Conservation (phyloP, 2,113 vertebrate genomes). For the Emberiza fucata region DNA sequence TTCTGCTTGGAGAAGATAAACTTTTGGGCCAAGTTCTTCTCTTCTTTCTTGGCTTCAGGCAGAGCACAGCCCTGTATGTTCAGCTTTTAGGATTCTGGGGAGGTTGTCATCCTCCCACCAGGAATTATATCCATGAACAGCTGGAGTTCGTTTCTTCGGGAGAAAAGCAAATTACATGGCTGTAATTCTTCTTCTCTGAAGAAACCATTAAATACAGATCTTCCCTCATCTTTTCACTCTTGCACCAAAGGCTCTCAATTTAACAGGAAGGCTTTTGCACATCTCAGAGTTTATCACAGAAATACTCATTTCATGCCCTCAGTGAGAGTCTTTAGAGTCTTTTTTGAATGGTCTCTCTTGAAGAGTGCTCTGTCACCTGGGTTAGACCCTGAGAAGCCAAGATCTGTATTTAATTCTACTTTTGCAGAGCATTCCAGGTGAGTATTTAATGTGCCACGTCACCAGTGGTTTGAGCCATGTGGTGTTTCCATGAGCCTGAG, state of each 20-base stretch:
- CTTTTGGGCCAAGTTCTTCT: not conserved
- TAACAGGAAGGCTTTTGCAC: not conserved
- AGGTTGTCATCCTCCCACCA: not conserved
- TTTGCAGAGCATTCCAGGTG: not conserved
- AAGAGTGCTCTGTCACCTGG: slow-evolving; percentile 10
- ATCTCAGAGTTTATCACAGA: not conserved
- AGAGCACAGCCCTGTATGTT: not conserved
- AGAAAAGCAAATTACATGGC: not conserved
- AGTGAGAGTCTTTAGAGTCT: not conserved
- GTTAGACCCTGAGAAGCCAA: not conserved
- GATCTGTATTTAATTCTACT: slow-evolving; percentile 50
- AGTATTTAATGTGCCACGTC: not conserved
- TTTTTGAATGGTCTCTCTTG: slow-evolving; percentile 46
- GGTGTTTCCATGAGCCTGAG: not conserved
- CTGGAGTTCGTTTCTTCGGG: not conserved
- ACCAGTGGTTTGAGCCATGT: not conserved
- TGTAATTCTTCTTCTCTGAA: not conserved
- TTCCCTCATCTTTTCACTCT: not conserved
- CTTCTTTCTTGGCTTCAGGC: not conserved
- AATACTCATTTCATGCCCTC: not conserved
- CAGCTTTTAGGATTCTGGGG: not conserved
- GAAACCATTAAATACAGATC: not conserved
- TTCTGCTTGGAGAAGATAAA: not conserved
- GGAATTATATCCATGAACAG: not conserved
- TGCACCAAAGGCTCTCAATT: not conserved